Conservation (phyloP, 2,797 vertebrate genomes). For the Paguma larvata region DNA sequence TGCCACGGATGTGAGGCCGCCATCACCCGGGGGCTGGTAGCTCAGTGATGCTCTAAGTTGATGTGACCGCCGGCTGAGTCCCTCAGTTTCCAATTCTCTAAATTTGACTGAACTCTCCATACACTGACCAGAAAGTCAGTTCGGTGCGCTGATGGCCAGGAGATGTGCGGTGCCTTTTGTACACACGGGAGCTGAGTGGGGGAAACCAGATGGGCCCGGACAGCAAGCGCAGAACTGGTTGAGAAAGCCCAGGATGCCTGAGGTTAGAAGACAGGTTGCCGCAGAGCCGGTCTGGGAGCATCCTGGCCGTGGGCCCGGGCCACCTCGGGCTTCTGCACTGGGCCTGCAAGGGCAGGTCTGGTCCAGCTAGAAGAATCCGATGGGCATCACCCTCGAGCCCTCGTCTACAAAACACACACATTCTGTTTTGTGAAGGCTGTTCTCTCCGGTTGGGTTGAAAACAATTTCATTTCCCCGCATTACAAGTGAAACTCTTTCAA, state of each 20-base stretch:
- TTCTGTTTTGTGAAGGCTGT: conserved; percentile 23
- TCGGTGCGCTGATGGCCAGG: not conserved
- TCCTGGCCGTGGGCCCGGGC: not conserved
- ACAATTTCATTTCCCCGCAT: not conserved
- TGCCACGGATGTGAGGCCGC: not conserved
- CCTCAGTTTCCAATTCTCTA: not conserved
- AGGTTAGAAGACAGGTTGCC: not conserved
- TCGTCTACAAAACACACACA: not conserved
- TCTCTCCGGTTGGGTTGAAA: not conserved
- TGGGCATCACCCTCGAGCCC: not conserved
- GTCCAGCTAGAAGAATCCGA: not conserved
- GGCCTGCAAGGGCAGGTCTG: not conserved
- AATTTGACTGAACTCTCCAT: not conserved
- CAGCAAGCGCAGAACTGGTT: not conserved
- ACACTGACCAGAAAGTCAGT: not conserved
- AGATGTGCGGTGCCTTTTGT: not conserved
- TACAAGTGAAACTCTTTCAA: conserved; percentile 16
- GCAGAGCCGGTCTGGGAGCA: not conserved
- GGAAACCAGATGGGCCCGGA: not conserved
- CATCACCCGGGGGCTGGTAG: not conserved
- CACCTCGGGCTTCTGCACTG: not conserved
- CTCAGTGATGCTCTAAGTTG: not conserved
- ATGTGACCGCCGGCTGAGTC: not conserved
- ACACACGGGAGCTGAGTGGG: not conserved
- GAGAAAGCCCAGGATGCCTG: not conserved